These are phyloP conservation scores for Dromaius novaehollandiae DNA, from an alignment of 2,113 vertebrate species.

Conservation along the genomic window DNA sequence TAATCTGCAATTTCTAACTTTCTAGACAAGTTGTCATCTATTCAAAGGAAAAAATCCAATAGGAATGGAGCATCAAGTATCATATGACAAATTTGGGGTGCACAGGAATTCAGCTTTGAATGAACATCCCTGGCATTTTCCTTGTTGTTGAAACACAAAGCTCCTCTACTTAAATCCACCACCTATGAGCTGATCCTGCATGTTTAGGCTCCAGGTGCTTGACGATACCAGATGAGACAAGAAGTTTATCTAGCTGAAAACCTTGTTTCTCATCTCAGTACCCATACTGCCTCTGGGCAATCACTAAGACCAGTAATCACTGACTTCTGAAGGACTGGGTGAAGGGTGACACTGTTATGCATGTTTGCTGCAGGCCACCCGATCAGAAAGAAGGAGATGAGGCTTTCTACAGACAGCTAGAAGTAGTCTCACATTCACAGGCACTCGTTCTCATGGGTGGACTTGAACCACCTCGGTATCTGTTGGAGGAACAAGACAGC, in stretches of 20 bases:
- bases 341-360: too few species aligned
- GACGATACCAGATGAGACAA: accelerated
- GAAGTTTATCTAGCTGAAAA: not conserved
- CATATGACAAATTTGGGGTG: not conserved
- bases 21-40: not conserved
- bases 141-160: not conserved
- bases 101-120: not conserved
- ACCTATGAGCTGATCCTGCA: not conserved
- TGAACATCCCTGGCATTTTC: not conserved
- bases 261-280: accelerated
- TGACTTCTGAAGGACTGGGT: not conserved
- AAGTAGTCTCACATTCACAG: too few species aligned
- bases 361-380: too few species aligned
- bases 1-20: not conserved
- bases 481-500: too few species aligned
- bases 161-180: not conserved
- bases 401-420: too few species aligned
- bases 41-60: not conserved
- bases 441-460: too few species aligned
- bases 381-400: too few species aligned
- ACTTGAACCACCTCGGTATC: too few species aligned
- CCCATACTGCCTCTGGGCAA: not conserved
- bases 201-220: not conserved
- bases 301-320: accelerated
- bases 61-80: not conserved